These are phyloP conservation scores for Agrypnia vestita DNA, from an alignment of 1,140 invertebrate genomes.

Conservation along the genomic window DNA sequence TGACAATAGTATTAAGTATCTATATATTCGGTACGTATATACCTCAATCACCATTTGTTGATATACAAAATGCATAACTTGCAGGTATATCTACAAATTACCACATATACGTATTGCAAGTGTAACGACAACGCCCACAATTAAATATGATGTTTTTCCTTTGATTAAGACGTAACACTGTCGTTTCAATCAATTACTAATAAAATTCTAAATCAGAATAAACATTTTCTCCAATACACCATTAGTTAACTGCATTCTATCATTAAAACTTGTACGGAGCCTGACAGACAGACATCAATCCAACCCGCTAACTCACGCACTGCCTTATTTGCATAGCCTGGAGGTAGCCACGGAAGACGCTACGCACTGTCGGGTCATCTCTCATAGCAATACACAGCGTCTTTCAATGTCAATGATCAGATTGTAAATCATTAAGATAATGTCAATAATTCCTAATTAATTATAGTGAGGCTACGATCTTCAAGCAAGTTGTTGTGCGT, in stretches of 20 bases:
- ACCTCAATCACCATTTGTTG: too few species aligned
- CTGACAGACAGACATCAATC: slow-evolving; percentile 31
- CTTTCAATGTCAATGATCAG: slow-evolving; percentile 37
- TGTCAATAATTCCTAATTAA: slow-evolving; percentile 55
- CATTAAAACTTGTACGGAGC: background rate
- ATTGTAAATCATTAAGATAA: slow-evolving; percentile 53
- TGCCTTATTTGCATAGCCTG: background rate
- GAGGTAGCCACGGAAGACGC: background rate
- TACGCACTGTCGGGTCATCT: slow-evolving; percentile 4
- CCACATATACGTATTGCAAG: too few species aligned
- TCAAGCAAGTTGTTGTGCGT: slow-evolving; percentile 25
- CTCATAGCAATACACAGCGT: slow-evolving; percentile 26
- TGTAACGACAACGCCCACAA: too few species aligned
- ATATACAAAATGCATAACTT: too few species aligned
- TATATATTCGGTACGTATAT: too few species aligned
- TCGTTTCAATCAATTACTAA: too few species aligned
- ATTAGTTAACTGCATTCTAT: slow-evolving; percentile 12
- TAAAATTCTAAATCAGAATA: too few species aligned
- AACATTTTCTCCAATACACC: too few species aligned
- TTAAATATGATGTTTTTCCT: too few species aligned
- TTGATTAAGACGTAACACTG: too few species aligned
- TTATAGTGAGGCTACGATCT: slow-evolving; percentile 34
- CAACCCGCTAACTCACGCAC: background rate
- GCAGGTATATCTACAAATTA: too few species aligned
- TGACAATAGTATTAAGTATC: too few species aligned